Conservation (phyloP, 1,140 invertebrate genomes). For the Drosophila quadrilineata region DNA sequence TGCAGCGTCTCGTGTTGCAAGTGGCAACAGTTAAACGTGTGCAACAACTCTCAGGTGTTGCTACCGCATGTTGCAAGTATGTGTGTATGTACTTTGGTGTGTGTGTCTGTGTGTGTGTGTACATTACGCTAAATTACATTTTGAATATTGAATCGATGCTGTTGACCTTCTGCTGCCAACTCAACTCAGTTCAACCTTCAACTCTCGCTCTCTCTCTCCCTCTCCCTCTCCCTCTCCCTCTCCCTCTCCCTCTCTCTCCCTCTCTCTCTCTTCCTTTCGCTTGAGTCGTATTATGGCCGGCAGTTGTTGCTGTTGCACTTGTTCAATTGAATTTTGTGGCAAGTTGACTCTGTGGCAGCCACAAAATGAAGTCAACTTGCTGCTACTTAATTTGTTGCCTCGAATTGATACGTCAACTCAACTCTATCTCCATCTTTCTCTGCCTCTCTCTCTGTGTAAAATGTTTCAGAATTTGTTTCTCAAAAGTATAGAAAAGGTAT, state of each 20-base stretch:
- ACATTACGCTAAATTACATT: conserved; percentile 79
- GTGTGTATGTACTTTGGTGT: conserved; percentile 3
- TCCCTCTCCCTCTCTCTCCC: background rate
- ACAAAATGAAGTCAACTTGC: conserved; percentile 1
- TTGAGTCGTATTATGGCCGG: background rate
- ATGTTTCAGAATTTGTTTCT: no score
- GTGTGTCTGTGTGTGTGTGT: conserved; percentile 39
- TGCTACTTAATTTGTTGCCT: conserved; percentile 11
- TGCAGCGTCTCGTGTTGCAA: conserved; percentile 53
- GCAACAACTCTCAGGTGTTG: no score
- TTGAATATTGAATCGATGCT: conserved; percentile 75
- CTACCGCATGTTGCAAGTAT: conserved; percentile 5
- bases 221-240: background rate
- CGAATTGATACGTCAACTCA: no score
- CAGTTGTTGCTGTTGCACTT: conserved; percentile 39
- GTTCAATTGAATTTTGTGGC: conserved; percentile 69
- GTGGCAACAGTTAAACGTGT: background rate
- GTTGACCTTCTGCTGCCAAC: conserved; percentile 25
- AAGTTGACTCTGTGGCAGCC: background rate
- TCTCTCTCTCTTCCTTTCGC: background rate
- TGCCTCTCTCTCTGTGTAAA: no score
- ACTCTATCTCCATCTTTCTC: no score
- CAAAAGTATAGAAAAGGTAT: no score
- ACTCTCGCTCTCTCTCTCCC: background rate
- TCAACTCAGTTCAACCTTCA: conserved; percentile 9